phyloP scores from a whole-genome alignment of 2,888 invertebrate genomes.

The Pristionchus exspectatus region DNA sequence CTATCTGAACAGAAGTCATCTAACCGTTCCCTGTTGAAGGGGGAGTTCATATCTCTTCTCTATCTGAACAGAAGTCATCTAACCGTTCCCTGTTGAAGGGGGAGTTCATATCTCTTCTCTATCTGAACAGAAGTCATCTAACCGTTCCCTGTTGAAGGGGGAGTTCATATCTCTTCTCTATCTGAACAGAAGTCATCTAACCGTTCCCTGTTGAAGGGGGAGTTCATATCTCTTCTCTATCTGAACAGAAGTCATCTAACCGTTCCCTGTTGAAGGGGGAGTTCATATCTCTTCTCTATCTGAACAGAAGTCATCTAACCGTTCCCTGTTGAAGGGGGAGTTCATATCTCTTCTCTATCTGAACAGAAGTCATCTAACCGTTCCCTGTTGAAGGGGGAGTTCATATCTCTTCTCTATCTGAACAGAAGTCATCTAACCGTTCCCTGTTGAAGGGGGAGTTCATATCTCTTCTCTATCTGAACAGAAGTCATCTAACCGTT shows the following conservation, averaged over 20 bases:
- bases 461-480: conserved; percentile 30
- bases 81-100: conserved; percentile 2
- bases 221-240: conserved; percentile 33
- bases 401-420: conserved; percentile 28
- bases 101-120: conserved; percentile 28
- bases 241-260: not conserved
- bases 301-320: not conserved
- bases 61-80: not conserved
- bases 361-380: not conserved
- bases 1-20: not conserved
- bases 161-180: conserved; percentile 31
- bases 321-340: no score
- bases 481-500: not conserved
- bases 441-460: no score
- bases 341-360: conserved; percentile 36
- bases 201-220: no score
- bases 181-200: not conserved
- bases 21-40: conserved; percentile 9
- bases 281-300: conserved; percentile 35
- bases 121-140: not conserved
- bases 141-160: conserved; percentile 12
- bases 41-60: conserved; percentile 24
- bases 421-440: not conserved
- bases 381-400: no score
- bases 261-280: no score